phyloP scores from a whole-genome alignment of 30 jellyfish, hydroid and myxozoan species.

The Mastigias papua region DNA sequence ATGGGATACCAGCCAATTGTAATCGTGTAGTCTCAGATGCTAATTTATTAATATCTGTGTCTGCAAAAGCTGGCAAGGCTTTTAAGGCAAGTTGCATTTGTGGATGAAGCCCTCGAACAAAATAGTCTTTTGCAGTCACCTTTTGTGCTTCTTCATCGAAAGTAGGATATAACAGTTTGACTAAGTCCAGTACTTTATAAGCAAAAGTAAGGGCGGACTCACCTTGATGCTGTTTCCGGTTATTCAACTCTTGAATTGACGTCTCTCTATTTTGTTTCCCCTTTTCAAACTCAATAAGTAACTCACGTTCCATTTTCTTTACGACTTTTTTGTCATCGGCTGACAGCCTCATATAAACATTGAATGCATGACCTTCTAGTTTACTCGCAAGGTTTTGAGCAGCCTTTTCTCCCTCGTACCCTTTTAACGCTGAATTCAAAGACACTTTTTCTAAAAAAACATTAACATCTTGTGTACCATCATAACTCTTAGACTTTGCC shows the following conservation, averaged over 20 bases:
- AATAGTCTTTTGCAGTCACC: constrained; percentile 10
- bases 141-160: background rate
- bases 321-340: background rate
- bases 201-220: constrained; percentile 13
- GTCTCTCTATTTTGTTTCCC: constrained; percentile 15
- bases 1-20: background rate
- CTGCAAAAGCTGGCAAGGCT: background rate
- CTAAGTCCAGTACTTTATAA: background rate
- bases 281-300: constrained; percentile 11
- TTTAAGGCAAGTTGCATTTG: constrained; percentile 11
- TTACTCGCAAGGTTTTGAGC: constrained; percentile 21
- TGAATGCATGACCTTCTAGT: constrained; percentile 14
- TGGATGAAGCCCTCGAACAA: background rate
- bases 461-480: background rate
- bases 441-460: background rate
- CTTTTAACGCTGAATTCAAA: constrained; percentile 2
- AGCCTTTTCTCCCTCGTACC: constrained; percentile 1
- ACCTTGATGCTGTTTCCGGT: constrained; percentile 1
- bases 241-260: constrained; percentile 1
- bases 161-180: constrained; percentile 20
- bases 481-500: background rate
- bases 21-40: background rate
- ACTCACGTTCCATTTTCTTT: background rate
- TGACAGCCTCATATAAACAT: constrained; percentile 1
- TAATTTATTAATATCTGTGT: background rate